Conservation (phyloP, 2,113 vertebrate species). For the Ardeotis arabs region DNA sequence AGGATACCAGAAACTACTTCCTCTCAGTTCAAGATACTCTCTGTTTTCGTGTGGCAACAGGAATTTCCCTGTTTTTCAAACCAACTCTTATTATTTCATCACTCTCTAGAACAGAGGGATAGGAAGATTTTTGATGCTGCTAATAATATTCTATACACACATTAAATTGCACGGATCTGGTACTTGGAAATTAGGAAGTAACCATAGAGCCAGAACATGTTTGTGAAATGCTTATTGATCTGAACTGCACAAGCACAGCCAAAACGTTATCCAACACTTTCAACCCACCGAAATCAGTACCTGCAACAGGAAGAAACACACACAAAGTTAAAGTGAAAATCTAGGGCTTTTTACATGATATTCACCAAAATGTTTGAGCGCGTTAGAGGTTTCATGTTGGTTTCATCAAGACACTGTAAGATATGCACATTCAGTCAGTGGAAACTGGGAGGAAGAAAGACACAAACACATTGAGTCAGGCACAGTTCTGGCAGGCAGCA, state of each 20-base stretch:
- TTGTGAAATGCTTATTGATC: neutral
- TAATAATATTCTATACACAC: neutral
- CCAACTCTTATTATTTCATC: neutral
- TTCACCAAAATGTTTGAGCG: neutral
- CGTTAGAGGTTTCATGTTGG: neutral
- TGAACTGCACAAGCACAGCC: neutral
- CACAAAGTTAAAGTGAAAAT: neutral
- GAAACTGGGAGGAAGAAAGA: neutral
- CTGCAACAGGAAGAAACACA: neutral
- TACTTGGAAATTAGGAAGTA: neutral
- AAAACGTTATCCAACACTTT: neutral
- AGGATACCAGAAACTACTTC: neutral
- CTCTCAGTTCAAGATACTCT: neutral
- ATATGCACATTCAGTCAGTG: neutral
- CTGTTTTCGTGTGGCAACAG: neutral
- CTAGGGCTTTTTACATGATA: rapidly evolving
- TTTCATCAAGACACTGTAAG: neutral
- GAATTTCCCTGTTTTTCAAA: neutral
- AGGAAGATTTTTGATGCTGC: neutral
- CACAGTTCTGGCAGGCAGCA: neutral
- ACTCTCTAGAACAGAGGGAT: neutral
- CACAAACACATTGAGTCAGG: neutral
- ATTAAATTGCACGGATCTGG: neutral
- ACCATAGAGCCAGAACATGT: neutral
- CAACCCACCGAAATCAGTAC: neutral